Conservation (phyloP, 2,888 invertebrate species). For the Augiades crinisus region DNA sequence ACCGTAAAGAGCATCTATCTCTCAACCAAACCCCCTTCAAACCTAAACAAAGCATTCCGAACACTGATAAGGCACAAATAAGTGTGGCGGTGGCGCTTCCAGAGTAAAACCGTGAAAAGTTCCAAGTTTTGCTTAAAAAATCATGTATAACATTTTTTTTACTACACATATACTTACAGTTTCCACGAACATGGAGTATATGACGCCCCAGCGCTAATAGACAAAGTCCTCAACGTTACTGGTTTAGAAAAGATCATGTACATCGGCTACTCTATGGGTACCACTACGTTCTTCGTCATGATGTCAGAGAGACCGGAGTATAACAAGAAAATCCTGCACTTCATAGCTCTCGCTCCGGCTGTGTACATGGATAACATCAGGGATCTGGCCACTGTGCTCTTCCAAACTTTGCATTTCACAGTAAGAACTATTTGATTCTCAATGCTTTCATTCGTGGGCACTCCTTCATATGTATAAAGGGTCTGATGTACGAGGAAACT, state of each 20-base stretch:
- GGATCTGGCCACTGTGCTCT: conserved; percentile 38
- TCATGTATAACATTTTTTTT: no score
- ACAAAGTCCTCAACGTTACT: conserved; percentile 68
- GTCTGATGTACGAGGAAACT: no score
- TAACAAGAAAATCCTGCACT: conserved; percentile 73
- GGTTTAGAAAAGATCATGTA: conserved; percentile 66
- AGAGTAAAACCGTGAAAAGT: no score
- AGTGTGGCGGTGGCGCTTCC: no score
- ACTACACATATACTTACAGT: conserved; percentile 44
- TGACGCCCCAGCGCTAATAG: conserved; percentile 80
- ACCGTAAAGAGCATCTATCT: no score
- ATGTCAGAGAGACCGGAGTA: conserved; percentile 77
- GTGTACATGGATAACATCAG: conserved; percentile 64
- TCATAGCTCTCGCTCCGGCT: conserved; percentile 78
- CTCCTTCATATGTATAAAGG: no score
- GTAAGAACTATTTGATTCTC: conserved; percentile 41
- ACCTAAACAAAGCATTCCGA: no score
- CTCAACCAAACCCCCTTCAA: no score
- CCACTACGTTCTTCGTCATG: conserved; percentile 79
- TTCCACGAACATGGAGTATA: conserved; percentile 82
- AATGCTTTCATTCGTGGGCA: no score
- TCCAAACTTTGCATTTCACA: conserved; percentile 49
- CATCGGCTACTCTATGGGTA: conserved; percentile 83
- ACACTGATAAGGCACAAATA: no score
- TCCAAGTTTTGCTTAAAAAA: no score